Percentiles rank a stretch among this genome's conserved stretches.
These are phyloP conservation scores for Hirtodrosophila histrioides DNA, from an alignment of 2,888 invertebrate genomes.

Conservation along the genomic window DNA sequence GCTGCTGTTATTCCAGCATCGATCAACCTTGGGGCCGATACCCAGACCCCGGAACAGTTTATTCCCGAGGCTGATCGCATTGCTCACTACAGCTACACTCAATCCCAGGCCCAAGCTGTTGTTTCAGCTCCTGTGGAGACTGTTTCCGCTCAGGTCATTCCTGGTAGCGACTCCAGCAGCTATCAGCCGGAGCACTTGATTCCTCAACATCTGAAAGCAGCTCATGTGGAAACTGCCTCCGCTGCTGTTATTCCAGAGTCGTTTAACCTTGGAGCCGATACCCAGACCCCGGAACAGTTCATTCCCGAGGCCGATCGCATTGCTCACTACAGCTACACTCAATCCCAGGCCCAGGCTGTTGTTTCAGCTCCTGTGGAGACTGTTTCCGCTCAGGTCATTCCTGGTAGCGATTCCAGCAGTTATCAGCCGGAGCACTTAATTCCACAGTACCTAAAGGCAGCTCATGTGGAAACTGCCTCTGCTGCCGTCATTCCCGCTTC, in stretches of 20 bases:
- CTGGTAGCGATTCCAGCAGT: constrained; percentile 36
- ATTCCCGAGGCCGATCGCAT: constrained; percentile 5
- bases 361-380: neutral
- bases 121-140: too few relatives aligned
- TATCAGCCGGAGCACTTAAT: constrained; percentile 36
- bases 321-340: neutral
- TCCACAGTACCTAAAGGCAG: constrained; percentile 4
- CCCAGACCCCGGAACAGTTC: constrained; percentile 10
- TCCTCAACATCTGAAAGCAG: neutral
- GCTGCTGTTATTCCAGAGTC: neutral
- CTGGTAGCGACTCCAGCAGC: constrained; percentile 42
- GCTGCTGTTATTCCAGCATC: neutral
- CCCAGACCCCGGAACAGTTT: constrained; percentile 51
- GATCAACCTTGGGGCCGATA: constrained; percentile 47
- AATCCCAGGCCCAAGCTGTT: too few relatives aligned
- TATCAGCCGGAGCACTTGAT: constrained; percentile 37
- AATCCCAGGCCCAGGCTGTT: neutral
- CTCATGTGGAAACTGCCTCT: neutral
- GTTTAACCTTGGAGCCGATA: constrained; percentile 13
- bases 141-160: neutral
- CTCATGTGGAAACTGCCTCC: neutral
- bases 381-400: constrained; percentile 1
- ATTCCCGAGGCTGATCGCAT: constrained; percentile 42
- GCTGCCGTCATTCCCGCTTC: constrained; percentile 13
- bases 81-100: too few relatives aligned